Percentiles rank a stretch among this genome's conserved stretches.
phyloP scores from a whole-genome alignment of 2,888 invertebrate genomes.

The Emmelina monodactyla region DNA sequence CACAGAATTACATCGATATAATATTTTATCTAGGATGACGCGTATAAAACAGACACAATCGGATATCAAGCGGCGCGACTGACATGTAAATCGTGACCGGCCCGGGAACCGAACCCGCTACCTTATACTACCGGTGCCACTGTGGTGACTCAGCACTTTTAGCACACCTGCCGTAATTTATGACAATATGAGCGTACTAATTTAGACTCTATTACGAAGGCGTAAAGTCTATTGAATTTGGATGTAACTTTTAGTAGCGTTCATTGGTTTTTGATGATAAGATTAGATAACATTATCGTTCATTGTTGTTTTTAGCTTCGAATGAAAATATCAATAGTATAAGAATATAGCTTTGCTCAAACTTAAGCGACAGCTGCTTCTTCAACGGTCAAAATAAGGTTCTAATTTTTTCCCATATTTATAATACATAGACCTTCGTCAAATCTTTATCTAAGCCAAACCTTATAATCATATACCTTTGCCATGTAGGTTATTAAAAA shows the following conservation, averaged over 20 bases:
- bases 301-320: not conserved
- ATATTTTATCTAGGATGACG: constrained; percentile 31
- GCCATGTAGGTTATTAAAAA: constrained; percentile 20
- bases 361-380: not conserved
- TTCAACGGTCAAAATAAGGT: not conserved
- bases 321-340: not conserved
- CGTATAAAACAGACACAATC: constrained; percentile 36
- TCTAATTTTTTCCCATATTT: constrained; percentile 20
- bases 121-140: constrained; percentile 60
- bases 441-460: constrained; percentile 55
- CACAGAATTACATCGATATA: constrained; percentile 25
- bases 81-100: constrained; percentile 65
- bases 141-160: constrained; percentile 53
- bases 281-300: not conserved
- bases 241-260: not conserved
- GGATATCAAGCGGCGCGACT: constrained; percentile 59
- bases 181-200: not conserved
- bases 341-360: not conserved
- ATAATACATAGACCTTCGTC: constrained; percentile 51
- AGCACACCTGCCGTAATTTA: constrained; percentile 43
- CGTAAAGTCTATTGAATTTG: constrained; percentile 15
- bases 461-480: constrained; percentile 53
- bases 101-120: constrained; percentile 51
- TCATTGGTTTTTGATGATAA: not conserved
- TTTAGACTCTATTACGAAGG: constrained; percentile 4